Base-by-base conservation (phyloP, 2,888 invertebrate species). In the Blastobasis lacticolella region DNA sequence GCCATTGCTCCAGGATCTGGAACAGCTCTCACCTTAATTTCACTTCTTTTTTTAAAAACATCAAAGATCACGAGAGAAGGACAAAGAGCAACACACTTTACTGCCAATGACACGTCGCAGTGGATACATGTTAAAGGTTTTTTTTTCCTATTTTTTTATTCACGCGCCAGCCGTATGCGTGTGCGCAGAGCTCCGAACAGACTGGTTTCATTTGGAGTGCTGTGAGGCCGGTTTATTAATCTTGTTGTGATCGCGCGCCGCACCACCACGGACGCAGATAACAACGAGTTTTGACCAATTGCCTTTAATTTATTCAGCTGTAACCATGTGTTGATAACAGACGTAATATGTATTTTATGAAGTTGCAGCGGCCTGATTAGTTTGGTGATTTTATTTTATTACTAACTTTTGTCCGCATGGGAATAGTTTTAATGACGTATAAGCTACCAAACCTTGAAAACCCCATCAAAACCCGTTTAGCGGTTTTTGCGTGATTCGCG, bases 1-100 rank as follows among this genome's bases (percentile, higher is more conserved):
- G 79, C 87, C 88, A 88, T 87, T 88, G 88, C 68, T 87, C 85
- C 61, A 85, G 64, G 42, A 86, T 69, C 89, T 88, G 75, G 54
- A 75, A 73, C 66, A 62, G 23, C 23, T 23, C 3, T 23, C 23
- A 23, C 49, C 41, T 38, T 45, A 50, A 50, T 46, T 57, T 53
- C 6, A 42, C 42, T 58, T 62, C 60, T 59, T 56, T 54, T 55
- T 62, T 57, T 60, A 23, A 23, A 23, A 23, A 23, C 23, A 23
- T 23, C 23, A 23, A 23, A 23, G 23, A 23, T 23, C 23, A 23
- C 23, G 23, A 23, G 23, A 58, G 54, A 61, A 56, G 54, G 62
- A 65, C 64, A 53, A 52, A 60, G 57, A 55, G 67, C 42, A 10
- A 23, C 79, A 68, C 80, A 88, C 88, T 87, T 88, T 88, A 59